Conservation (phyloP, 2,113 vertebrate genomes). For the Rissa tridactyla region DNA sequence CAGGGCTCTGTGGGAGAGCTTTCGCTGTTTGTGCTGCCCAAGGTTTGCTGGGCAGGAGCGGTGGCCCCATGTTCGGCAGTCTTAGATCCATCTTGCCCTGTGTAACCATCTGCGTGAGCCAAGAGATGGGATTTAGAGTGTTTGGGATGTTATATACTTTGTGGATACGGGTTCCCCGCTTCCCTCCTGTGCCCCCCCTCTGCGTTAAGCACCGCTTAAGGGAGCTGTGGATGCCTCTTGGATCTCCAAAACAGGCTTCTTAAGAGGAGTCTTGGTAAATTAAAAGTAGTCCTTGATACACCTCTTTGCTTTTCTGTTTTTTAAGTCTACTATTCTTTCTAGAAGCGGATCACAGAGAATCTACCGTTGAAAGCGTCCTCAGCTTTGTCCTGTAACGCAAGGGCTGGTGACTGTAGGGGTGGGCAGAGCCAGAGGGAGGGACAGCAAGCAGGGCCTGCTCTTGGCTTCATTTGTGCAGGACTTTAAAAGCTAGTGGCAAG, state of each 20-base stretch:
- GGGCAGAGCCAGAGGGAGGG: neutral
- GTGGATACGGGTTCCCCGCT: neutral
- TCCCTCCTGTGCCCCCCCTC: rapidly evolving
- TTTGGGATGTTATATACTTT: rapidly evolving
- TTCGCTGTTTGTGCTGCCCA: neutral
- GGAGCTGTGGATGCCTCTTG: neutral
- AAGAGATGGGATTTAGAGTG: neutral
- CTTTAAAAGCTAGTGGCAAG: neutral
- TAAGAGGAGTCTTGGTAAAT: neutral
- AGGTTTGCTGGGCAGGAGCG: neutral
- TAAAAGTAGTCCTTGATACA: neutral
- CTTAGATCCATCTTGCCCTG: rapidly evolving
- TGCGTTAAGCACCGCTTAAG: neutral
- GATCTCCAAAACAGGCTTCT: neutral
- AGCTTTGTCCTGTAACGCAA: neutral
- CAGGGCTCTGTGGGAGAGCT: neutral
- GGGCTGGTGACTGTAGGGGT: neutral
- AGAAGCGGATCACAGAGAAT: neutral
- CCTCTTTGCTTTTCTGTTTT: neutral
- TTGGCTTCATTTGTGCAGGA: neutral
- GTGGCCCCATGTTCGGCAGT: rapidly evolving
- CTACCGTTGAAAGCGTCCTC: neutral
- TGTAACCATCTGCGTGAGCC: neutral
- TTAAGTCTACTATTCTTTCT: neutral
- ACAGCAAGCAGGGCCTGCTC: neutral